These are phyloP conservation scores for Monopis laevigella DNA, from an alignment of 2,888 invertebrate genomes.

Conservation along the genomic window DNA sequence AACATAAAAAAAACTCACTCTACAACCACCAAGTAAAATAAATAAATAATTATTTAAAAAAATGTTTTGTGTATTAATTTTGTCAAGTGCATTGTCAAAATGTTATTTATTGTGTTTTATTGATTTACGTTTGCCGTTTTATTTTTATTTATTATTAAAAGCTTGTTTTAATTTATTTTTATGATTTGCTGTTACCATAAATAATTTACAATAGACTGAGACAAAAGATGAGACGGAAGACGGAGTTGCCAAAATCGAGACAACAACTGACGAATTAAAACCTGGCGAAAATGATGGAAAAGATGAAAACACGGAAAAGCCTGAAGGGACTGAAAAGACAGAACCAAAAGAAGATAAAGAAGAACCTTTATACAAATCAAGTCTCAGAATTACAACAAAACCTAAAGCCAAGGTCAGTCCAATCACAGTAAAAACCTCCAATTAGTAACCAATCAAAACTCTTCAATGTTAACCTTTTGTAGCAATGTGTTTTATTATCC, in stretches of 20 bases:
- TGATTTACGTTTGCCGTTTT: slow-evolving; percentile 1
- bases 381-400: slow-evolving; percentile 46
- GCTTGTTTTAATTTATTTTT: slow-evolving; percentile 30
- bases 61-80: background rate
- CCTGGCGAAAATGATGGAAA: slow-evolving; percentile 44
- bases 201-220: slow-evolving; percentile 30
- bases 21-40: no score
- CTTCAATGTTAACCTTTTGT: background rate
- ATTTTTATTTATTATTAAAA: slow-evolving; percentile 10
- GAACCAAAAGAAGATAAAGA: slow-evolving; percentile 48
- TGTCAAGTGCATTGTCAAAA: background rate
- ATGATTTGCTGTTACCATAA: slow-evolving; percentile 56
- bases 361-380: slow-evolving; percentile 59
- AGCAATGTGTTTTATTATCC: background rate
- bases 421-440: background rate
- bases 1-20: no score
- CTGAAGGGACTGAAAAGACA: slow-evolving; percentile 30
- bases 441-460: background rate
- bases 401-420: slow-evolving; percentile 55
- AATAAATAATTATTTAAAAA: background rate
- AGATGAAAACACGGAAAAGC: slow-evolving; percentile 30
- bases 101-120: slow-evolving; percentile 1
- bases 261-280: slow-evolving; percentile 57
- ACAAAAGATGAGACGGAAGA: slow-evolving; percentile 47
- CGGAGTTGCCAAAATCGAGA: slow-evolving; percentile 57